A percentile compares a stretch with the other conserved stretches of the same genome.
Conservation (phyloP, 2,113 vertebrate species). For the Apteryx owenii region DNA sequence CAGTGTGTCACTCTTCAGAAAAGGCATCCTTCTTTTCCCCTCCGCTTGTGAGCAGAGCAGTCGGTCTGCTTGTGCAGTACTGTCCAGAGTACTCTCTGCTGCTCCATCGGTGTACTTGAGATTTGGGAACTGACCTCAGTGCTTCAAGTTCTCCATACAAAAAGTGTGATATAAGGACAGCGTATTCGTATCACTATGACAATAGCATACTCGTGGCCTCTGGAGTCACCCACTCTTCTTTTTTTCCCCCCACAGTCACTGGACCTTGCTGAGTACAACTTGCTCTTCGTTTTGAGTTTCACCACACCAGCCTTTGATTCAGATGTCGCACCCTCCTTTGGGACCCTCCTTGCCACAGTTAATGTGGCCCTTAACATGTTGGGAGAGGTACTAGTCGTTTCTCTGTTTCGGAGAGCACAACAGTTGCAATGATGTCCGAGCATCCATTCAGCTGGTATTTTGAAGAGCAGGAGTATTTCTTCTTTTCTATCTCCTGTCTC, state of each 20-base stretch:
- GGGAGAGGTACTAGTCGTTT: conserved; percentile 83
- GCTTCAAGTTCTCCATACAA: not conserved
- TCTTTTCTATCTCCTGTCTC: not conserved
- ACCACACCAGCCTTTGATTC: conserved; percentile 95
- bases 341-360: conserved; percentile 94
- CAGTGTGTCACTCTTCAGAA: not conserved
- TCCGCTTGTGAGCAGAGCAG: not conserved
- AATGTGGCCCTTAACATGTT: conserved; percentile 94
- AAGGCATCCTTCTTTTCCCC: not conserved
- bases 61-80: not conserved
- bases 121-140: not conserved
- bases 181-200: not conserved
- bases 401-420: not conserved
- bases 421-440: not conserved
- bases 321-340: conserved; percentile 94
- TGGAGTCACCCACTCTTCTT: not conserved
- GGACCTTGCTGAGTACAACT: conserved; percentile 93
- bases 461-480: not conserved
- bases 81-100: not conserved
- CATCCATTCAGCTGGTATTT: not conserved
- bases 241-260: conserved; percentile 81
- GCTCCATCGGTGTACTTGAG: not conserved
- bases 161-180: rapidly evolving
- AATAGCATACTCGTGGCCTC: not conserved
- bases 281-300: conserved; percentile 94